A percentile compares a stretch with the other conserved stretches of the same genome.
These are phyloP conservation scores for Echeneis naucrates DNA, from an alignment of 2,797 vertebrate genomes.

Conservation along the genomic window DNA sequence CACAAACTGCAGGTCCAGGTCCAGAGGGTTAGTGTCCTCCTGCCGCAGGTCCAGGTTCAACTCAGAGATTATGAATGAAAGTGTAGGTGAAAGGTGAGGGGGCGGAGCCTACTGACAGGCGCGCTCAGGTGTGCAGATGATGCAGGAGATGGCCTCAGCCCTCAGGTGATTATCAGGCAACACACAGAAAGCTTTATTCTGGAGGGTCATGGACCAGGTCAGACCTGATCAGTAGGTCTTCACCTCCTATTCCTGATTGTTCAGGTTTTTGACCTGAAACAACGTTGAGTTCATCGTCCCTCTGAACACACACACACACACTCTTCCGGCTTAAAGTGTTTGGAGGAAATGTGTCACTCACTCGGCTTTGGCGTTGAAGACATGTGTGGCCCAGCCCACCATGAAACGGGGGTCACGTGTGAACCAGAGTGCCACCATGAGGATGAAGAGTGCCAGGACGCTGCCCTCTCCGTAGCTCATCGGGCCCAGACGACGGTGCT, in stretches of 20 bases:
- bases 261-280: constrained; percentile 35
- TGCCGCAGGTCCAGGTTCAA: too few species aligned
- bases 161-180: too few species aligned
- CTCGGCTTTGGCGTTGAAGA: constrained; percentile 88
- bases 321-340: too few species aligned
- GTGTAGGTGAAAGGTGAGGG: constrained; percentile 27
- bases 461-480: constrained; percentile 88
- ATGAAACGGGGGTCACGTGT: constrained; percentile 93
- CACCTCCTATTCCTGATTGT: constrained; percentile 61
- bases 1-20: too few species aligned
- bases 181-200: too few species aligned
- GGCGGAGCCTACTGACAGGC: background rate
- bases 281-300: constrained; percentile 12
- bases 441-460: constrained; percentile 87
- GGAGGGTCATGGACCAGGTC: too few species aligned
- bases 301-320: background rate
- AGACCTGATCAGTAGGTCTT: constrained; percentile 45
- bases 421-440: constrained; percentile 94
- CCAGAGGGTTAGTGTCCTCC: too few species aligned
- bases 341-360: constrained; percentile 81
- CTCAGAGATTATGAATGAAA: constrained; percentile 24
- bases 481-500: constrained; percentile 87
- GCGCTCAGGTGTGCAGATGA: background rate
- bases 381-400: constrained; percentile 88
- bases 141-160: too few species aligned